Evolutionary conservation across 30 jellyfish, hydroid and myxozoan genomes (phyloP).

Genomic region (Catostylus mosaicus): DNA sequence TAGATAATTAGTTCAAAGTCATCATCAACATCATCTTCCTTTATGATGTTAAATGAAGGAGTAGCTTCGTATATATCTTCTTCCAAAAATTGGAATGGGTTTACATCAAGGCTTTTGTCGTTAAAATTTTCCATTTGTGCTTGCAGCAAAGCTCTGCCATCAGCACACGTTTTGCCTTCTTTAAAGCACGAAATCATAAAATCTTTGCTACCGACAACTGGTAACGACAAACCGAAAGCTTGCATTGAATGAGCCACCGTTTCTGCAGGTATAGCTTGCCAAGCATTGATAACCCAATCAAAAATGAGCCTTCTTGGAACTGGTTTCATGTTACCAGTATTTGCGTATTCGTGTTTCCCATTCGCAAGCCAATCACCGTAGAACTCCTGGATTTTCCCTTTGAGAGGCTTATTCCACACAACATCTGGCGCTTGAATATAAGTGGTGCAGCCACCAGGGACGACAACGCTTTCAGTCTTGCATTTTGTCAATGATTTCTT

Average conservation of each 20-base stretch:
- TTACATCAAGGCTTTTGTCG: slow-evolving; percentile 5
- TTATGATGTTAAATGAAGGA: neutral
- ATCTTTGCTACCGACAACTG: slow-evolving; percentile 30
- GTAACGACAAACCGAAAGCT: slow-evolving; percentile 9
- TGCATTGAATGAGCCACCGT: slow-evolving; percentile 3
- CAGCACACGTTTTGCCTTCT: slow-evolving; percentile 20
- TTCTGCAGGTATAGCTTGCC: slow-evolving; percentile 7
- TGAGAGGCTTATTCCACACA: no score
- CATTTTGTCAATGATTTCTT: slow-evolving; percentile 1
- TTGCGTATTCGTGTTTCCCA: no score
- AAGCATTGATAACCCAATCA: neutral
- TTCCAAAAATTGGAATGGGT: slow-evolving; percentile 9
- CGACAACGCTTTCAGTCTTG: neutral
- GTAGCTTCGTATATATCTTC: neutral
- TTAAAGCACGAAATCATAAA: slow-evolving; percentile 4
- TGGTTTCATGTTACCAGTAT: slow-evolving; percentile 1
- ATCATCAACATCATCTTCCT: neutral
- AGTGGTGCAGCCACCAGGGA: neutral
- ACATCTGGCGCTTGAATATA: neutral
- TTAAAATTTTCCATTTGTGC: no score
- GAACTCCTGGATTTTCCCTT: neutral
- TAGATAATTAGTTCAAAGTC: neutral
- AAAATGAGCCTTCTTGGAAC: no score
- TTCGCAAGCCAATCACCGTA: slow-evolving; percentile 3
- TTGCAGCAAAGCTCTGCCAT: no score